A percentile compares a stretch with the other conserved stretches of the same genome.
Evolutionary conservation across 2,797 vertebrate species (phyloP).

Genomic region (Myiotriccus ornatus): DNA sequence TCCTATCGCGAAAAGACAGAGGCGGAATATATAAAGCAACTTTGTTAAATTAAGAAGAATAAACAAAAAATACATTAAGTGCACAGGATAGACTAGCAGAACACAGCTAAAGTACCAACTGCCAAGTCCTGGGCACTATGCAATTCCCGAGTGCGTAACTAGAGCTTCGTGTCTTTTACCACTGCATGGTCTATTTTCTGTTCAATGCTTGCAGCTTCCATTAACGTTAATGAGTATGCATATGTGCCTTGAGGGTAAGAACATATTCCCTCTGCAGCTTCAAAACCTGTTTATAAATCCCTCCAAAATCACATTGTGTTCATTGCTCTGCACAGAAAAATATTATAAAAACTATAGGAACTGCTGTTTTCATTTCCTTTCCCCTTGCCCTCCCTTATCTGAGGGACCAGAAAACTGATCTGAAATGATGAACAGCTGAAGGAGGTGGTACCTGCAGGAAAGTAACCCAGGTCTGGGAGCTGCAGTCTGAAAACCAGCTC

Average conservation of each 20-base stretch:
- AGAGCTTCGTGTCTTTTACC: conserved; percentile 1
- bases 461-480: neutral
- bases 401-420: neutral
- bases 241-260: conserved; percentile 37
- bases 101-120: neutral
- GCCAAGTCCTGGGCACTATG: neutral
- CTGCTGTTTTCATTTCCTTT: neutral
- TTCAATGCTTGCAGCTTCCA: conserved; percentile 37
- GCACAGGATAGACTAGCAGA: neutral
- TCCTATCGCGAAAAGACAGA: neutral
- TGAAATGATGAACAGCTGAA: neutral
- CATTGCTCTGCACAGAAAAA: neutral
- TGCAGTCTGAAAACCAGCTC: neutral
- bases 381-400: neutral
- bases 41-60: neutral
- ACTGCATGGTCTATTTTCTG: conserved; percentile 31
- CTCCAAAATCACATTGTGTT: conserved; percentile 22
- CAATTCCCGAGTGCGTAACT: conserved; percentile 9
- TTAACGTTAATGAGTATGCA: conserved; percentile 50
- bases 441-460: neutral
- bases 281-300: conserved; percentile 56
- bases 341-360: neutral
- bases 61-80: neutral
- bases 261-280: conserved; percentile 10
- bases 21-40: neutral